These are phyloP conservation scores for Polydesmus complanatus DNA, from an alignment of 2,888 invertebrate genomes.

Conservation along the genomic window DNA sequence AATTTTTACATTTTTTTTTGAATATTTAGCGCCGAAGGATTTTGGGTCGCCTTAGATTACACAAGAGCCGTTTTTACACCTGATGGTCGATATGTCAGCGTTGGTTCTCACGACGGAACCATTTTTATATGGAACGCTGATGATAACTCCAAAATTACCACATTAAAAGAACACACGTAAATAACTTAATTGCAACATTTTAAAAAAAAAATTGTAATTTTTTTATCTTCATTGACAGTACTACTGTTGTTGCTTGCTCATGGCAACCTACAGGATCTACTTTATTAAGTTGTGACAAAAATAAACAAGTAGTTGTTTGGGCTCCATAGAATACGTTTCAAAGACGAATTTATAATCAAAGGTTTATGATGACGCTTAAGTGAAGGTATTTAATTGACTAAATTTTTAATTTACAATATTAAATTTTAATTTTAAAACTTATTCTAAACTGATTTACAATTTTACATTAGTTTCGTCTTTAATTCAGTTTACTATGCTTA, in stretches of 20 bases:
- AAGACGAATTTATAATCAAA: no score
- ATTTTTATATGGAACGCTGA: conserved; percentile 82
- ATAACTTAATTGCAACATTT: conserved; percentile 16
- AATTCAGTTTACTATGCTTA: no score
- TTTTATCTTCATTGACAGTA: conserved; percentile 1
- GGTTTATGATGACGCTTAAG: no score
- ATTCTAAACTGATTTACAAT: no score
- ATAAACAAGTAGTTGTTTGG: conserved; percentile 70
- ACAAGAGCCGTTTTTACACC: conserved; percentile 83
- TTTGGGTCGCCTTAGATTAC: conserved; percentile 92
- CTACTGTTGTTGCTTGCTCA: conserved; percentile 72
- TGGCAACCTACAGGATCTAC: conserved; percentile 75
- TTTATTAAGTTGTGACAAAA: conserved; percentile 67
- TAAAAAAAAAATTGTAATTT: conserved; percentile 17
- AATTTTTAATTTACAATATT: no score
- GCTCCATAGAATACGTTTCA: conserved; percentile 7
- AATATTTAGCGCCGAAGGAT: conserved; percentile 68
- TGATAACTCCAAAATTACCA: conserved; percentile 56
- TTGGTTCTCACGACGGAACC: conserved; percentile 81
- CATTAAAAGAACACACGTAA: conserved; percentile 51
- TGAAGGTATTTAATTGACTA: no score
- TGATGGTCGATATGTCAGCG: conserved; percentile 72
- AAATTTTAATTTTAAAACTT: no score
- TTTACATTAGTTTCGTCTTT: no score
- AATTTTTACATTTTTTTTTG: no score